A percentile compares a stretch with the other conserved stretches of the same genome.
Evolutionary conservation across 2,888 invertebrate species (phyloP).

Genomic region (Bedellia somnulentella): DNA sequence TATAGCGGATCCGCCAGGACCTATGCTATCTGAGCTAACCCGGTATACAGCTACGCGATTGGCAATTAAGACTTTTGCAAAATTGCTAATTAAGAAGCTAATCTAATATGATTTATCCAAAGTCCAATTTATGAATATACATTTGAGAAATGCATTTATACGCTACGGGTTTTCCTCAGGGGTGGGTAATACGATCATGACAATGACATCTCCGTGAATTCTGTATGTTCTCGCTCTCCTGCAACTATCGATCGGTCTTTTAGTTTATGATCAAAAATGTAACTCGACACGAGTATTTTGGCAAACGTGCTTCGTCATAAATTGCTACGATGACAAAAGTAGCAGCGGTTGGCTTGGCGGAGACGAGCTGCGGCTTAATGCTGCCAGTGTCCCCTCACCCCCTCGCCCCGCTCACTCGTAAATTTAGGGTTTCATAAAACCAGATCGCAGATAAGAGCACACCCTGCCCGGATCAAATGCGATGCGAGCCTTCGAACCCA

Average conservation of each 20-base stretch:
- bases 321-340: slow-evolving; percentile 53
- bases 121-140: too few species aligned
- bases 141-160: too few species aligned
- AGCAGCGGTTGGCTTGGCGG: slow-evolving; percentile 45
- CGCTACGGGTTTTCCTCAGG: too few species aligned
- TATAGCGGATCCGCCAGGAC: slow-evolving; percentile 46
- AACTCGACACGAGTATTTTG: slow-evolving; percentile 18
- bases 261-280: too few species aligned
- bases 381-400: slow-evolving; percentile 41
- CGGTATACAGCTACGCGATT: slow-evolving; percentile 24
- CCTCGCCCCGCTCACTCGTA: slow-evolving; percentile 55
- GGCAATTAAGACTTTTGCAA: slow-evolving; percentile 44
- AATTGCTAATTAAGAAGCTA: slow-evolving; percentile 5
- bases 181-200: too few species aligned
- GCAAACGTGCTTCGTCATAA: slow-evolving; percentile 51
- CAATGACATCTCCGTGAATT: too few species aligned
- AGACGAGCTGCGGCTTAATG: slow-evolving; percentile 47
- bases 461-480: slow-evolving; percentile 55
- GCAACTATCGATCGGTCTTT: too few species aligned
- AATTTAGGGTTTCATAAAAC: slow-evolving; percentile 63
- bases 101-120: slow-evolving; percentile 5
- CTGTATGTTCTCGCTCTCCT: too few species aligned
- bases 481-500: slow-evolving; percentile 35
- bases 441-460: slow-evolving; percentile 59
- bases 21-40: slow-evolving; percentile 59